These are phyloP conservation scores for Blastobasis lacticolella DNA, from an alignment of 2,888 invertebrate species.

Conservation along the genomic window DNA sequence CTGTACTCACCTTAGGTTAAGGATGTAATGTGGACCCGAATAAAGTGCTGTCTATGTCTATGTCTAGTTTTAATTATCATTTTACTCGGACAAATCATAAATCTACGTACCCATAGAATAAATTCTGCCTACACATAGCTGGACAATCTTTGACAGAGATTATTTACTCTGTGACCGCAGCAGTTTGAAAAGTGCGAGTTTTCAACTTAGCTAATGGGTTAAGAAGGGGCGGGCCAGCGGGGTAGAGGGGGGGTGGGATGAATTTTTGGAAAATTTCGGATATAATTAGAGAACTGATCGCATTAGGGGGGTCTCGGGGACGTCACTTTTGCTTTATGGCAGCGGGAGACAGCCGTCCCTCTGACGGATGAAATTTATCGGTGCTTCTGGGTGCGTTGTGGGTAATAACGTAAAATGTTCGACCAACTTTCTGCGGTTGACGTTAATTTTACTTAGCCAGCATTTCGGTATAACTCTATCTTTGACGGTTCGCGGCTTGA, in stretches of 20 bases:
- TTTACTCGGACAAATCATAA: too few relatives aligned
- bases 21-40: too few relatives aligned
- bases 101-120: too few relatives aligned
- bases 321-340: constrained; percentile 66
- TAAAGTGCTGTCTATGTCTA: too few relatives aligned
- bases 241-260: constrained; percentile 34
- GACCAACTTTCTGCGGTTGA: neutral
- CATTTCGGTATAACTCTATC: too few relatives aligned
- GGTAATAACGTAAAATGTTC: constrained; percentile 5
- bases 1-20: too few relatives aligned
- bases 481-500: too few relatives aligned
- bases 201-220: constrained; percentile 62
- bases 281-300: constrained; percentile 66
- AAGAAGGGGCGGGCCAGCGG: constrained; percentile 39
- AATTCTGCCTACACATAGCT: too few relatives aligned
- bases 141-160: neutral
- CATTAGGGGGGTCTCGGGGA: constrained; percentile 61
- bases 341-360: constrained; percentile 25
- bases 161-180: constrained; percentile 27
- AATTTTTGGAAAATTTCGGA: constrained; percentile 62
- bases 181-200: constrained; percentile 54
- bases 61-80: too few relatives aligned
- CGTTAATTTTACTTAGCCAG: neutral
- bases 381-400: constrained; percentile 10
- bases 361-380: constrained; percentile 37